phyloP scores from a whole-genome alignment of 1,140 invertebrate genomes.

The Psix sp. region DNA sequence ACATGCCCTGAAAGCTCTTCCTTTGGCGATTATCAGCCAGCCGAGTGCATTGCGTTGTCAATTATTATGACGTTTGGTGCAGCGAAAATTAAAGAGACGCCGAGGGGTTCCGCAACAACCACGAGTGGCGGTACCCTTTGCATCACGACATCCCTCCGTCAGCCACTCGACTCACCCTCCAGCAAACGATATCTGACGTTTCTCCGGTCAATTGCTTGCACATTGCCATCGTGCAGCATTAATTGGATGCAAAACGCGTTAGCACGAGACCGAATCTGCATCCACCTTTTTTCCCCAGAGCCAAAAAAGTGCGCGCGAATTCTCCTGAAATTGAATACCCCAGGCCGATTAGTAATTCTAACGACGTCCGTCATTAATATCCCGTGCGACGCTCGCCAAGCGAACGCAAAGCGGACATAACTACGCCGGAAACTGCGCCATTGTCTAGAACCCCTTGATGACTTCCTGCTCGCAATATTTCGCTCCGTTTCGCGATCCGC shows the following conservation, averaged over 20 bases:
- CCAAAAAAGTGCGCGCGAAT: no score
- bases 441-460: slow-evolving; percentile 65
- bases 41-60: slow-evolving; percentile 33
- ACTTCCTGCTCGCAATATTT: slow-evolving; percentile 69
- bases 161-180: background rate
- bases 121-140: slow-evolving; percentile 26
- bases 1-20: slow-evolving; percentile 20
- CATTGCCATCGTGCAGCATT: background rate
- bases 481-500: slow-evolving; percentile 66
- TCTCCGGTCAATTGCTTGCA: background rate
- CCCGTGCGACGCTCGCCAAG: slow-evolving; percentile 26
- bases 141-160: background rate
- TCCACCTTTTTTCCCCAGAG: slow-evolving; percentile 18
- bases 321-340: slow-evolving; percentile 13
- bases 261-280: slow-evolving; percentile 7
- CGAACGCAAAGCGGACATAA: slow-evolving; percentile 58
- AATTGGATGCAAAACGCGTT: slow-evolving; percentile 22
- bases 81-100: slow-evolving; percentile 40
- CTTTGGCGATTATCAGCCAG: slow-evolving; percentile 39
- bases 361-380: slow-evolving; percentile 53
- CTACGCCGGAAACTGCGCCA: slow-evolving; percentile 64
- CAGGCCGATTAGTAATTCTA: slow-evolving; percentile 38
- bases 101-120: slow-evolving; percentile 1
- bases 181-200: slow-evolving; percentile 1
- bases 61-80: slow-evolving; percentile 30